Percentiles rank a stretch among this genome's conserved stretches.
phyloP scores from a whole-genome alignment of 2,888 invertebrate genomes.

The Stenoptilia bipunctidactyla region DNA sequence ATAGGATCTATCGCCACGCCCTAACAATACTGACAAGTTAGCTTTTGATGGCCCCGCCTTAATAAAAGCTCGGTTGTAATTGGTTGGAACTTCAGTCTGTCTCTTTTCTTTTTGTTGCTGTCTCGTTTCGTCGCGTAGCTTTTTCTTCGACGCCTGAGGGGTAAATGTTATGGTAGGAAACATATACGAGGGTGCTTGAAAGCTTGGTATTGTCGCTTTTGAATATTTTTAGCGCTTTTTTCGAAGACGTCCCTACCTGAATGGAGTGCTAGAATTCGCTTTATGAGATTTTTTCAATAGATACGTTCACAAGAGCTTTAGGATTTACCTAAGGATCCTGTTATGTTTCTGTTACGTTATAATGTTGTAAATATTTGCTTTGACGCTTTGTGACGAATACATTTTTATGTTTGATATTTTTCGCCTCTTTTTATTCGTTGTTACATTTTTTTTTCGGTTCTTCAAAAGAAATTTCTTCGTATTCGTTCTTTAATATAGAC shows the following conservation, averaged over 20 bases:
- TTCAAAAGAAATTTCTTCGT: too few relatives aligned
- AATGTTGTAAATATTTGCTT: slow-evolving; percentile 42
- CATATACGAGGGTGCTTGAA: slow-evolving; percentile 67
- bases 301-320: slow-evolving; percentile 34
- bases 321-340: slow-evolving; percentile 44
- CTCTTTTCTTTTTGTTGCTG: slow-evolving; percentile 23
- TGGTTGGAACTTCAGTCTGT: slow-evolving; percentile 31
- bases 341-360: slow-evolving; percentile 18
- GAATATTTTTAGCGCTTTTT: slow-evolving; percentile 63
- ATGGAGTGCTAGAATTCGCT: slow-evolving; percentile 63
- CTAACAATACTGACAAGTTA: slow-evolving; percentile 55
- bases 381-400: too few relatives aligned
- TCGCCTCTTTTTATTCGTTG: slow-evolving; percentile 19
- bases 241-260: slow-evolving; percentile 57
- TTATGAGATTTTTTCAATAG: slow-evolving; percentile 62
- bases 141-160: slow-evolving; percentile 67
- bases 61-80: slow-evolving; percentile 25
- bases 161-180: slow-evolving; percentile 71
- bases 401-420: too few relatives aligned
- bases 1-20: slow-evolving; percentile 68
- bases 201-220: slow-evolving; percentile 51
- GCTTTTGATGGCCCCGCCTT: slow-evolving; percentile 60
- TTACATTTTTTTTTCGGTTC: slow-evolving; percentile 23
- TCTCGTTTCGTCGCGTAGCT: slow-evolving; percentile 48
- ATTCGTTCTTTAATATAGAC: too few relatives aligned